A percentile compares a stretch with the other conserved stretches of the same genome.
Evolutionary conservation across 2,113 vertebrate genomes (phyloP).

Genomic region (Cyanocitta stelleri): DNA sequence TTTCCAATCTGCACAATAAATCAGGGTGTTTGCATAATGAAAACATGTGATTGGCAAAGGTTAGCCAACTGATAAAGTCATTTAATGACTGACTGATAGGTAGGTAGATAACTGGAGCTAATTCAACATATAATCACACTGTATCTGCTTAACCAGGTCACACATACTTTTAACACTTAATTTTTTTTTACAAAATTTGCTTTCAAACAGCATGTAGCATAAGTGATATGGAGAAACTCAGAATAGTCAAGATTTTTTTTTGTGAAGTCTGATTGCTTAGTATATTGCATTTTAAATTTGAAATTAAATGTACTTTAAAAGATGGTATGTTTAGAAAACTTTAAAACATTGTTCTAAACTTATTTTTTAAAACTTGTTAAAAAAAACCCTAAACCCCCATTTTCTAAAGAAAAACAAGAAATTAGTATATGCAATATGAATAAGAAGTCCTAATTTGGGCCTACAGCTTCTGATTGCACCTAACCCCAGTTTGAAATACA

Average conservation of each 20-base stretch:
- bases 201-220: background rate
- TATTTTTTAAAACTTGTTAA: background rate
- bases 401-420: background rate
- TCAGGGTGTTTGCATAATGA: background rate
- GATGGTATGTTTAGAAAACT: background rate
- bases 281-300: background rate
- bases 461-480: background rate
- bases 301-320: background rate
- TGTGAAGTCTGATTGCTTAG: background rate
- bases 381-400: rapidly evolving
- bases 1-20: background rate
- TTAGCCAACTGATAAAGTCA: background rate
- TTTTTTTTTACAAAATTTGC: background rate
- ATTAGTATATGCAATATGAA: background rate
- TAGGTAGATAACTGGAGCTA: background rate
- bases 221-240: background rate
- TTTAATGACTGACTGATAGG: background rate
- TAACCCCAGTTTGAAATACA: background rate
- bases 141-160: background rate
- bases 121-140: background rate
- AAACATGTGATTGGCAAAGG: background rate
- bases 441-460: background rate
- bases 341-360: background rate
- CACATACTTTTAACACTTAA: background rate
- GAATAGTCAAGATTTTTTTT: background rate